phyloP scores from a whole-genome alignment of 2,888 invertebrate genomes.

The Xanthorhoe designata region DNA sequence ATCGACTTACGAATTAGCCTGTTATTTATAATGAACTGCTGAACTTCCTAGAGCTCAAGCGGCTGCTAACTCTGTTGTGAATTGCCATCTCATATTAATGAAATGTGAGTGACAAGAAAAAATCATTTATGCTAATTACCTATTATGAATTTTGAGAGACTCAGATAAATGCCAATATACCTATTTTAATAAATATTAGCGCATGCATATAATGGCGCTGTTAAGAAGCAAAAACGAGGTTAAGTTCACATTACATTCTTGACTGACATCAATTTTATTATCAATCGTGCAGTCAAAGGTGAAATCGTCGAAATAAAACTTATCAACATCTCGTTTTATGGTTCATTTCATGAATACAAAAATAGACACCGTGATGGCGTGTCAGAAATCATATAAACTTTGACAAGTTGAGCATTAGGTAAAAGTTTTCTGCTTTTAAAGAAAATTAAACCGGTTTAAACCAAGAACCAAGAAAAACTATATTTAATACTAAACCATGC shows the following conservation, averaged over 20 bases:
- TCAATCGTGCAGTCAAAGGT: conserved; percentile 45
- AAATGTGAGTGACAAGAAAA: too few species aligned
- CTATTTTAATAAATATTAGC: neutral
- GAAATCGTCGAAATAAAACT: conserved; percentile 13
- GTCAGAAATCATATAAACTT: neutral
- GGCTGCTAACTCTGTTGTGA: too few species aligned
- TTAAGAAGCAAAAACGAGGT: conserved; percentile 54
- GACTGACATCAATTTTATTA: conserved; percentile 38
- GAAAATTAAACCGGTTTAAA: too few species aligned
- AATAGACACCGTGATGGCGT: neutral
- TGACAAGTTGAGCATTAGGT: too few species aligned
- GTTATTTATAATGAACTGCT: too few species aligned
- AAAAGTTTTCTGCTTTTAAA: too few species aligned
- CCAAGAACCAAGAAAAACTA: too few species aligned
- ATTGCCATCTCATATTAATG: too few species aligned
- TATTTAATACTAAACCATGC: too few species aligned
- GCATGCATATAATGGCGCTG: conserved; percentile 26
- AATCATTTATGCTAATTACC: too few species aligned
- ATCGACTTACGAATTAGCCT: too few species aligned
- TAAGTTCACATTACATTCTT: conserved; percentile 51
- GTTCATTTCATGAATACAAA: neutral
- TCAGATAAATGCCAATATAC: conserved; percentile 1
- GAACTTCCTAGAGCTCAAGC: too few species aligned
- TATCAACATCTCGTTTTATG: neutral
- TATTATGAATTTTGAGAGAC: neutral